Base-by-base conservation (phyloP, 2,113 vertebrate species). In the Thinocorus orbignyianus region DNA sequence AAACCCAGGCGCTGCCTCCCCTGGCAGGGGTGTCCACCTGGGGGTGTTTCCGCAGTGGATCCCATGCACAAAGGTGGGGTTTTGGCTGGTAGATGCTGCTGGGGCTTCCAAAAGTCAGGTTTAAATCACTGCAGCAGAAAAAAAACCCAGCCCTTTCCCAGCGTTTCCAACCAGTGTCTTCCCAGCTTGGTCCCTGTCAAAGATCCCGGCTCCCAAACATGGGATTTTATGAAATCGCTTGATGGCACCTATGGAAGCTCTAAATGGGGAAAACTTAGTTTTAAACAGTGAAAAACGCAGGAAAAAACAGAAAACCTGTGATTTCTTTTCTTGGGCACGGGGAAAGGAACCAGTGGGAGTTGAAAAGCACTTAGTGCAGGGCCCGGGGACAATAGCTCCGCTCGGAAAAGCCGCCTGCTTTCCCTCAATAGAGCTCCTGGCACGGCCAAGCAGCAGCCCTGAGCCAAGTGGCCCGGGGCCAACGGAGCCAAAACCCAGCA, bases 371-470 rank as follows among this genome's bases (percentile, higher is more conserved):
- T 66, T 8, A 4, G 30, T 1, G 5, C 55, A 0, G 46, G 54
- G 88, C 65, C 49, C 1, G 1, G 22, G 65, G 94, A 97, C 94
- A 89, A 85, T 2, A 37, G 66, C 57, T 55, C 22, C 6, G 46
- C 86, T 17, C 1, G 23, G 77, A 73, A 77, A 30, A 81, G 48
- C 73, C 2, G 23, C 13, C 88, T 69, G 13, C 9, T 86, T 46
- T n/a, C 85, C 35, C 82, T 65, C 71, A 4, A 3, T 3, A 12
- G 0, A 39, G 81, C 79, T 88, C 70, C 94, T 78, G 91, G 94
- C 96, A 94, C 42, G 0, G 81, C 18, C 0, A 6, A 41, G 81
- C 0, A 1, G 3, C 31, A 4, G 44, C 35, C 74, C 49, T 1
- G 23, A 3, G 74, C 92, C 90, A 94, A 51, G 41, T 83, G 93